Percentiles rank a stretch among this genome's conserved stretches.
These are phyloP conservation scores for Phragmatobia fuliginosa DNA, from an alignment of 2,888 invertebrate species.

Conservation along the genomic window DNA sequence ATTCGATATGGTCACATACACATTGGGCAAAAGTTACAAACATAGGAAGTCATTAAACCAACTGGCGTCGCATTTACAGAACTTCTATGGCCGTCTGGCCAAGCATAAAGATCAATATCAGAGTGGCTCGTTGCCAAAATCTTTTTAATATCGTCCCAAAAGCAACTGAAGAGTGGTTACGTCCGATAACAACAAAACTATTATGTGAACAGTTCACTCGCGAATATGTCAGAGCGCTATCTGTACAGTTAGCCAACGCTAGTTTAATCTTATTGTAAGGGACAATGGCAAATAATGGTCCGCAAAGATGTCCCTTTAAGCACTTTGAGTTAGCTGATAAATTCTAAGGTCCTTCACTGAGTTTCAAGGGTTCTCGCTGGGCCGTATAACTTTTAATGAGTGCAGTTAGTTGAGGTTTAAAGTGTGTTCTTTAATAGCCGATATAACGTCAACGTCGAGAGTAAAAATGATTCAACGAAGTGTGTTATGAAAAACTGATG, in stretches of 20 bases:
- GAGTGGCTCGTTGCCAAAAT: constrained; percentile 84
- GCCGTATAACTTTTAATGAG: constrained; percentile 81
- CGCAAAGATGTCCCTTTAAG: constrained; percentile 70
- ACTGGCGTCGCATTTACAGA: constrained; percentile 79
- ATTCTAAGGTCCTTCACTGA: constrained; percentile 67
- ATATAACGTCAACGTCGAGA: constrained; percentile 62
- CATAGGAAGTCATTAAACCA: constrained; percentile 85
- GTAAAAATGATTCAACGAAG: constrained; percentile 27
- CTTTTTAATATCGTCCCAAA: constrained; percentile 85
- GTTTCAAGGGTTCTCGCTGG: constrained; percentile 73
- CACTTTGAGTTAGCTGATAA: constrained; percentile 79
- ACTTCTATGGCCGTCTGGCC: constrained; percentile 82
- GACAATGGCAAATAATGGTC: constrained; percentile 78
- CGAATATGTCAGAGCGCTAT: constrained; percentile 74
- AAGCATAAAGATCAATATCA: constrained; percentile 86
- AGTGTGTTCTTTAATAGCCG: constrained; percentile 65
- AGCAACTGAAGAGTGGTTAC: constrained; percentile 81
- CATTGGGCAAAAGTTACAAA: constrained; percentile 78
- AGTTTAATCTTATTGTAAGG: constrained; percentile 82
- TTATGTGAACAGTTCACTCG: constrained; percentile 76
- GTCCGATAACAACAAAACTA: constrained; percentile 84
- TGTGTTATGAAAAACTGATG: no score
- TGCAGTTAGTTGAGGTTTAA: constrained; percentile 72
- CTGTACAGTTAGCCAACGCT: constrained; percentile 66
- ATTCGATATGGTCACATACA: constrained; percentile 65